phyloP scores from a whole-genome alignment of 2,888 invertebrate species.

The Strigamia transsilvanica region DNA sequence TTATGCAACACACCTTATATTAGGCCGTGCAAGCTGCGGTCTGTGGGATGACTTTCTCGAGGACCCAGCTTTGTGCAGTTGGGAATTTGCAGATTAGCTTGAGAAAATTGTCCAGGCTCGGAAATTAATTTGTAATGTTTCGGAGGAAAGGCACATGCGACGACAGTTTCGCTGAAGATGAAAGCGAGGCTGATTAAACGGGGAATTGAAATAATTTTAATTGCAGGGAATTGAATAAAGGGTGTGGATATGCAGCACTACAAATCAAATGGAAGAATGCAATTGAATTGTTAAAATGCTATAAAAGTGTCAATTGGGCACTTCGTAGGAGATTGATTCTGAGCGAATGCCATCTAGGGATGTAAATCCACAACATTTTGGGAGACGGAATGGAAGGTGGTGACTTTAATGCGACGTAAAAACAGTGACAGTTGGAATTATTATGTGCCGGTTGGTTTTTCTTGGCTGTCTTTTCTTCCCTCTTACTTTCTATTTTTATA shows the following conservation, averaged over 20 bases:
- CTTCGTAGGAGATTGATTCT: not conserved
- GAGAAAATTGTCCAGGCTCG: too few species aligned
- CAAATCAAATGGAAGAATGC: constrained; percentile 26
- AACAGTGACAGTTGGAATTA: constrained; percentile 45
- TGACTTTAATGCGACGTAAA: constrained; percentile 49
- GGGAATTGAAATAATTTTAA: not conserved
- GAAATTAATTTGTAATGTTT: too few species aligned
- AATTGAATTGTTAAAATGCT: not conserved
- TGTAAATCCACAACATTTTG: constrained; percentile 46
- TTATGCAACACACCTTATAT: too few species aligned
- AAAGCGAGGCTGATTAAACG: too few species aligned
- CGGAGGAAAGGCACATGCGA: too few species aligned
- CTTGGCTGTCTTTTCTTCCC: constrained; percentile 18
- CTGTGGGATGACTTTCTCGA: too few species aligned
- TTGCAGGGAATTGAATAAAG: not conserved
- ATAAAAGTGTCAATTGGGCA: constrained; percentile 18
- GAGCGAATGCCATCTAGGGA: constrained; percentile 28
- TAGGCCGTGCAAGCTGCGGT: too few species aligned
- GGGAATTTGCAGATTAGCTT: too few species aligned
- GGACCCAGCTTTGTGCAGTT: too few species aligned
- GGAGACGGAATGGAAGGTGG: constrained; percentile 28
- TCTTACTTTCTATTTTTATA: constrained; percentile 31
- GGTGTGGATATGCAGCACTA: not conserved
- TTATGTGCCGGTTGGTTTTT: constrained; percentile 43
- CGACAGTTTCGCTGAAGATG: too few species aligned